Evolutionary conservation across 1,140 invertebrate species (phyloP).

Genomic region (Frieseomelitta varia): DNA sequence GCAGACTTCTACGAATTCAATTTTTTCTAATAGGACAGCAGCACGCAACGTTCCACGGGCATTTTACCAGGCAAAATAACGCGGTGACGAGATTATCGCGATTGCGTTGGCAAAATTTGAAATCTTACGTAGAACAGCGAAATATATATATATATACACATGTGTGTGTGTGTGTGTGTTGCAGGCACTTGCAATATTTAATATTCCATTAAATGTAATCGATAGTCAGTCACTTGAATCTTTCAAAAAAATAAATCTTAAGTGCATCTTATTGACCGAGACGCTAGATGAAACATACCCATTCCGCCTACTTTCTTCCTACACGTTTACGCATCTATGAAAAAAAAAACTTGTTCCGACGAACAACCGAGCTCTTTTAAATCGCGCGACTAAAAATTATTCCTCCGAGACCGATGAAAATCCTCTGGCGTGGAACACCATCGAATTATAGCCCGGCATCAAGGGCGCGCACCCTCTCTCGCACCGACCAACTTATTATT

Average conservation of each 20-base stretch:
- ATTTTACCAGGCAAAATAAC: too few relatives aligned
- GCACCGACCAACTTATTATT: slow-evolving; percentile 34
- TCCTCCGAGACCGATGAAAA: slow-evolving; percentile 2
- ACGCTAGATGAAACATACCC: background rate
- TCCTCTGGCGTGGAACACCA: background rate
- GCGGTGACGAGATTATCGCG: too few relatives aligned
- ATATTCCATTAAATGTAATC: too few relatives aligned
- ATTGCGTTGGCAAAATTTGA: too few relatives aligned
- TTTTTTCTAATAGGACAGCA: background rate
- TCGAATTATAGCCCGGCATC: slow-evolving; percentile 37
- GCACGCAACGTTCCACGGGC: too few relatives aligned
- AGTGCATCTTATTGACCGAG: too few relatives aligned
- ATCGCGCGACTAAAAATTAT: slow-evolving; percentile 8
- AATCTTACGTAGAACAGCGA: too few relatives aligned
- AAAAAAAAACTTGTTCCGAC: background rate
- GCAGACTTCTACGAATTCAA: background rate
- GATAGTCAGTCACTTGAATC: too few relatives aligned
- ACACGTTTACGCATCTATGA: background rate
- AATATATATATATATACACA: too few relatives aligned
- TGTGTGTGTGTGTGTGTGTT: too few relatives aligned
- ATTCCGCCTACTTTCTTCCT: background rate
- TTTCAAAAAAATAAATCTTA: too few relatives aligned
- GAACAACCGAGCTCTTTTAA: background rate
- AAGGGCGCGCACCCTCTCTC: slow-evolving; percentile 23
- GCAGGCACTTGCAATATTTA: too few relatives aligned